Percentiles rank a stretch among this genome's conserved stretches.
phyloP scores from a whole-genome alignment of 1,140 invertebrate genomes.

The Paraescarpia echinospica region DNA sequence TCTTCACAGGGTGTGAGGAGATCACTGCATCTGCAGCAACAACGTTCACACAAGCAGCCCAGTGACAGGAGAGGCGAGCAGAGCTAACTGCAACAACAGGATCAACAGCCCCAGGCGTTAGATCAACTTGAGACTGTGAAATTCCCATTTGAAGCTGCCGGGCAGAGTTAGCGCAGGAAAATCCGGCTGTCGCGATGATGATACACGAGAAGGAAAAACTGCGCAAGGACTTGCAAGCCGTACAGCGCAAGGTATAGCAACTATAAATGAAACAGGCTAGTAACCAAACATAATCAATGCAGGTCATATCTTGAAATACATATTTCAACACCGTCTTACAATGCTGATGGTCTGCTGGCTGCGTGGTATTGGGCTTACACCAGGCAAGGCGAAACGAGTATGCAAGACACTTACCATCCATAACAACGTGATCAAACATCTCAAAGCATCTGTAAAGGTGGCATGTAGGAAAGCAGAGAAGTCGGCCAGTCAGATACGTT shows the following conservation, averaged over 20 bases:
- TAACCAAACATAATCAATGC: neutral
- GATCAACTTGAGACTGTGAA: constrained; percentile 7
- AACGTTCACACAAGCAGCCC: too few relatives aligned
- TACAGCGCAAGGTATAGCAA: constrained; percentile 3
- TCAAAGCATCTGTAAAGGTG: constrained; percentile 14
- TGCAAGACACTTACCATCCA: neutral
- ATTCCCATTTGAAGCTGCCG: constrained; percentile 14
- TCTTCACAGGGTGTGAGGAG: too few relatives aligned
- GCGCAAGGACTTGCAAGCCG: constrained; percentile 11
- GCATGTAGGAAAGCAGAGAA: neutral
- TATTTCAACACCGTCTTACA: neutral
- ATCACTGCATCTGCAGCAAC: too few relatives aligned
- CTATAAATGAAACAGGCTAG: constrained; percentile 2
- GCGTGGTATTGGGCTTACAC: neutral
- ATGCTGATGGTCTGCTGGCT: constrained; percentile 1
- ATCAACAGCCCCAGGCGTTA: neutral
- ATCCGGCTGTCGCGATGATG: neutral
- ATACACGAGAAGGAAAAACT: neutral
- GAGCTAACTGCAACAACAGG: too few relatives aligned
- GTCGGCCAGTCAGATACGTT: constrained; percentile 10
- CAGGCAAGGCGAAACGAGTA: constrained; percentile 7
- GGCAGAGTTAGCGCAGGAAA: neutral
- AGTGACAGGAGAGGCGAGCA: too few relatives aligned
- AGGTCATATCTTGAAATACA: neutral
- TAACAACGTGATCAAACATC: neutral